phyloP scores from a whole-genome alignment of 2,888 invertebrate species.

The Cabera pusaria region DNA sequence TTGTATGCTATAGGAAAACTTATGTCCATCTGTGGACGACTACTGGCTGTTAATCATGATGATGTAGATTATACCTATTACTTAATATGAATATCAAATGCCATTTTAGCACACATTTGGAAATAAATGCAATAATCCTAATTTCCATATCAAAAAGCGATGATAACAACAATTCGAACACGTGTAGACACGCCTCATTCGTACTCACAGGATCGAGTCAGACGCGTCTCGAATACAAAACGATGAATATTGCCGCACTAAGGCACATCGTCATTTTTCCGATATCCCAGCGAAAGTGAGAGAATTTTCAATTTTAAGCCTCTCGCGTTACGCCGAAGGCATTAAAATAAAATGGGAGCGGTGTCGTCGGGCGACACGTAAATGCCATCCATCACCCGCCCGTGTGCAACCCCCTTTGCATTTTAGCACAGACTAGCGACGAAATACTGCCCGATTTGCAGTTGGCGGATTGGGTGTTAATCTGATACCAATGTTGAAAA shows the following conservation, averaged over 20 bases:
- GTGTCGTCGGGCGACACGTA: slow-evolving; percentile 76
- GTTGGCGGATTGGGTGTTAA: too few species aligned
- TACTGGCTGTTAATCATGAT: too few species aligned
- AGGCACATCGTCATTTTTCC: slow-evolving; percentile 49
- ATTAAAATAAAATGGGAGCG: slow-evolving; percentile 76
- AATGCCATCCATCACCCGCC: slow-evolving; percentile 71
- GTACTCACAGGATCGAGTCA: slow-evolving; percentile 7
- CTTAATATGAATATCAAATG: too few species aligned
- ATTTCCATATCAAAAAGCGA: background rate
- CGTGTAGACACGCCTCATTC: background rate
- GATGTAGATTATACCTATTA: too few species aligned
- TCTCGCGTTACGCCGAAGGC: slow-evolving; percentile 58
- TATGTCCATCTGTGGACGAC: too few species aligned
- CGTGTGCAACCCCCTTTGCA: slow-evolving; percentile 54
- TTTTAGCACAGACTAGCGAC: slow-evolving; percentile 43
- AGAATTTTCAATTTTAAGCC: slow-evolving; percentile 82
- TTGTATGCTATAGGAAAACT: too few species aligned
- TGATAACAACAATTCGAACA: slow-evolving; percentile 3
- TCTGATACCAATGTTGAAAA: too few species aligned
- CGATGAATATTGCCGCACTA: slow-evolving; percentile 20
- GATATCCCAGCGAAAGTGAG: slow-evolving; percentile 51
- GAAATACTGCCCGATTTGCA: slow-evolving; percentile 32
- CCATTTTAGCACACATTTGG: too few species aligned
- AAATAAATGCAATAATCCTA: too few species aligned
- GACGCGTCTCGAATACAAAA: slow-evolving; percentile 12